Evolutionary conservation across 2,113 vertebrate genomes (phyloP).

Genomic region (Calcarius ornatus): DNA sequence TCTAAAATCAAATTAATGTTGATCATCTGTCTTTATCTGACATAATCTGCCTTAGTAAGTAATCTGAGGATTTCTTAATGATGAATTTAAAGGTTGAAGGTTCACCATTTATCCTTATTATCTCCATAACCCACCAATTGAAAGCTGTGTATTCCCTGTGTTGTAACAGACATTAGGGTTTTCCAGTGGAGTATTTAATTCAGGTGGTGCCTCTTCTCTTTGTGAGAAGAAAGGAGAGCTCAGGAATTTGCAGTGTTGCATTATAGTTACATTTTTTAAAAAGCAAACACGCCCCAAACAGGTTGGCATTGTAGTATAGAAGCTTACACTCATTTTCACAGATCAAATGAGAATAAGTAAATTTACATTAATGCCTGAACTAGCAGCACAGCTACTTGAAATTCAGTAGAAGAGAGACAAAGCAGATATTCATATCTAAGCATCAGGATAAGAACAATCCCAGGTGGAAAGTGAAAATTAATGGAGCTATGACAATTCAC

Average conservation of each 20-base stretch:
- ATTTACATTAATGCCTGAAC: slow-evolving; percentile 21
- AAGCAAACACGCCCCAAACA: not conserved
- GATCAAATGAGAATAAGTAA: slow-evolving; percentile 26
- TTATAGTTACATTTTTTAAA: not conserved
- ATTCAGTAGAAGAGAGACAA: not conserved
- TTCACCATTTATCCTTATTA: not conserved
- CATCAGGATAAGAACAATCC: not conserved
- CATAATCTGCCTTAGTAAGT: not conserved
- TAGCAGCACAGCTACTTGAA: not conserved
- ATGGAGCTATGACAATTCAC: slow-evolving; percentile 5
- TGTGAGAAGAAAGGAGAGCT: not conserved
- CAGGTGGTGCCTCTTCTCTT: not conserved
- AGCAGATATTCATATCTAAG: not conserved
- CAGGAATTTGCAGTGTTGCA: not conserved
- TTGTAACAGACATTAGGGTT: not conserved
- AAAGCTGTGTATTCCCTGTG: not conserved
- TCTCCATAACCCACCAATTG: not conserved
- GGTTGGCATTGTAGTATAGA: not conserved
- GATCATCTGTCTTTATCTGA: not conserved
- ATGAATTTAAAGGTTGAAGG: not conserved
- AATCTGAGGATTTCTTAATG: not conserved
- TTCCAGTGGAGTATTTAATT: not conserved
- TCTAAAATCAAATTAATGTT: not conserved
- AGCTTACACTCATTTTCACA: not conserved
- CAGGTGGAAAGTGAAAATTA: slow-evolving; percentile 23